Conservation (phyloP, 2,888 invertebrate genomes). For the Macropis europaea region DNA sequence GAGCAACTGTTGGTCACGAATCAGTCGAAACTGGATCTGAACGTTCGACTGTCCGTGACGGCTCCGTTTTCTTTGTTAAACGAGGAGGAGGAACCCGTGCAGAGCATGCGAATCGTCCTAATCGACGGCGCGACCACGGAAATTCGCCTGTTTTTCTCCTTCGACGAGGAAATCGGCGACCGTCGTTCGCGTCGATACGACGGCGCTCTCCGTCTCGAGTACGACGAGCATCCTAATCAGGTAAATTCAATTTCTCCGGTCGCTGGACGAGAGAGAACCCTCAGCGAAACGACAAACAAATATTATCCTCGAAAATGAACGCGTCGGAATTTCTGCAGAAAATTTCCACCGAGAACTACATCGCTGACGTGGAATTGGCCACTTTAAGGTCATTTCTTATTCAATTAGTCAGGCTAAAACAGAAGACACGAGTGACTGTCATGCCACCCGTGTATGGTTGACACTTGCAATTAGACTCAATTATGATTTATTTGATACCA, state of each 20-base stretch:
- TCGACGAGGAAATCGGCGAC: constrained; percentile 36
- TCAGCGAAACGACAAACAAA: neutral
- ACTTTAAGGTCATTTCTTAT: no score
- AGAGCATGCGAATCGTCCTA: constrained; percentile 57
- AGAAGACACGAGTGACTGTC: no score
- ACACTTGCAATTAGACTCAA: no score
- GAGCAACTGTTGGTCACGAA: constrained; percentile 83
- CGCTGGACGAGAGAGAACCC: neutral
- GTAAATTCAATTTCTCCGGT: constrained; percentile 62
- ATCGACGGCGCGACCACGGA: constrained; percentile 45
- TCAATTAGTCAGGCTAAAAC: no score
- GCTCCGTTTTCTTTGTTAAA: constrained; percentile 80
- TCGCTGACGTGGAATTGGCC: no score
- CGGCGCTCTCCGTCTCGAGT: constrained; percentile 74
- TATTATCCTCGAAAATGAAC: neutral
- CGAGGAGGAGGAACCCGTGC: constrained; percentile 50
- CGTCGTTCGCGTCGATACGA: constrained; percentile 61
- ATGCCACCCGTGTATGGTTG: no score
- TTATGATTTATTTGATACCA: no score
- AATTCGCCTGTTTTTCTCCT: constrained; percentile 66
- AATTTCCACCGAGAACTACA: no score
- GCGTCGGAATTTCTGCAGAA: no score
- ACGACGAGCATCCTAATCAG: constrained; percentile 77
- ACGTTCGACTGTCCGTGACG: constrained; percentile 80
- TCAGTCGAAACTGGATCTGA: constrained; percentile 81